These are phyloP conservation scores for Hydriomena furcata DNA, from an alignment of 2,888 invertebrate species.

Conservation along the genomic window DNA sequence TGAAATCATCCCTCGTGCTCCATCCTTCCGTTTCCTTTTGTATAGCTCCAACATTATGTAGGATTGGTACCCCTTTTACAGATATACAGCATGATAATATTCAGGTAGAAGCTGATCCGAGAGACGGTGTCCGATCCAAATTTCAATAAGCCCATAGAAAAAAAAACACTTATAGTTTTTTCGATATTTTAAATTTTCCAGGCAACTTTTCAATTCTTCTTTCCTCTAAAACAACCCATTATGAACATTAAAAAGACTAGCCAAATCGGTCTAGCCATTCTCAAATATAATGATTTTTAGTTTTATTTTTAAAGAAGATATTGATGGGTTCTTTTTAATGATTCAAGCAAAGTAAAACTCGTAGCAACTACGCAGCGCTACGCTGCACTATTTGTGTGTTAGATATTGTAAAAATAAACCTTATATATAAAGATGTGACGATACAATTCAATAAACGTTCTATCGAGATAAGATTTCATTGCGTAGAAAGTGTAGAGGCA, in stretches of 20 bases:
- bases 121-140: too few species aligned
- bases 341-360: not conserved
- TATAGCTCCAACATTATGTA: constrained; percentile 22
- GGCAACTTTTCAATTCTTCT: too few species aligned
- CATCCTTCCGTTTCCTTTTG: constrained; percentile 26
- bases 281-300: too few species aligned
- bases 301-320: too few species aligned
- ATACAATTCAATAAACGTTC: not conserved
- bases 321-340: too few species aligned
- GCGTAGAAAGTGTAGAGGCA: not conserved
- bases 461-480: not conserved
- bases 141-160: too few species aligned
- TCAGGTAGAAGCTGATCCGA: not conserved
- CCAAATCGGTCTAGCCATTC: too few species aligned
- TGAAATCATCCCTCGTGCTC: constrained; percentile 24
- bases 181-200: too few species aligned
- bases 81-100: constrained; percentile 5
- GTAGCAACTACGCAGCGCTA: not conserved
- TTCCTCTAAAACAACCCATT: too few species aligned
- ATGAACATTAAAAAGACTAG: too few species aligned
- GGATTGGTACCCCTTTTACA: constrained; percentile 24
- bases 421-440: too few species aligned
- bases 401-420: not conserved
- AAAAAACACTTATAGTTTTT: too few species aligned
- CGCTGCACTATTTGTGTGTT: not conserved